Percentiles rank a stretch among this genome's conserved stretches.
Conservation (phyloP, 2,888 invertebrate genomes). For the Eupeodes latifasciatus region DNA sequence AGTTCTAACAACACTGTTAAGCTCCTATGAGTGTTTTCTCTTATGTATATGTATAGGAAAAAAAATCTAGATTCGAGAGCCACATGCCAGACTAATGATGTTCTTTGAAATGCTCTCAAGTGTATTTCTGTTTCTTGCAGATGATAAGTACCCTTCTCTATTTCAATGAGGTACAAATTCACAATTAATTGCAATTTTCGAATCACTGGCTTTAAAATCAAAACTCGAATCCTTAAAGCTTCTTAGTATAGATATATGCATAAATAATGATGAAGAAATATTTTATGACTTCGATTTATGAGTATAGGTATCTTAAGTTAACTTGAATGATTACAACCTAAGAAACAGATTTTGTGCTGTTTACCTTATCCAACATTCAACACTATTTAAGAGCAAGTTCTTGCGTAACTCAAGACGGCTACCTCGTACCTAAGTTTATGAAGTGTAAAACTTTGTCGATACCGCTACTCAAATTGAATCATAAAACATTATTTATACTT, state of each 20-base stretch:
- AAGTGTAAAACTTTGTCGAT: background rate
- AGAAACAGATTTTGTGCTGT: too few species aligned
- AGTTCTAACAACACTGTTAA: background rate
- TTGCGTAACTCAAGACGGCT: too few species aligned
- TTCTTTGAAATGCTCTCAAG: background rate
- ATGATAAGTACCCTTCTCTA: background rate
- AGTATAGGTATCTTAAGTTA: too few species aligned
- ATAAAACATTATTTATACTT: constrained; percentile 3
- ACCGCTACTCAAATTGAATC: background rate
- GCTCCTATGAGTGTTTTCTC: background rate
- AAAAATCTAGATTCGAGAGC: background rate
- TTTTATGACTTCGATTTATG: too few species aligned
- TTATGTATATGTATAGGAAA: background rate
- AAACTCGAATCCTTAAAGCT: too few species aligned
- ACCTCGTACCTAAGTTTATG: background rate
- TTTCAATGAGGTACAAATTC: background rate
- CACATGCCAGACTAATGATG: constrained; percentile 9
- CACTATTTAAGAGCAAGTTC: too few species aligned
- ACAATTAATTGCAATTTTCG: background rate
- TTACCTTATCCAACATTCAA: too few species aligned
- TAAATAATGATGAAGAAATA: too few species aligned
- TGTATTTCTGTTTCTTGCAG: constrained; percentile 2
- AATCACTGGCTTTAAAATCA: background rate
- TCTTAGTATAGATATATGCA: too few species aligned
- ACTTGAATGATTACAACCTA: too few species aligned